These are phyloP conservation scores for Trachemys scripta DNA, from an alignment of 2,113 vertebrate species.

Conservation along the genomic window DNA sequence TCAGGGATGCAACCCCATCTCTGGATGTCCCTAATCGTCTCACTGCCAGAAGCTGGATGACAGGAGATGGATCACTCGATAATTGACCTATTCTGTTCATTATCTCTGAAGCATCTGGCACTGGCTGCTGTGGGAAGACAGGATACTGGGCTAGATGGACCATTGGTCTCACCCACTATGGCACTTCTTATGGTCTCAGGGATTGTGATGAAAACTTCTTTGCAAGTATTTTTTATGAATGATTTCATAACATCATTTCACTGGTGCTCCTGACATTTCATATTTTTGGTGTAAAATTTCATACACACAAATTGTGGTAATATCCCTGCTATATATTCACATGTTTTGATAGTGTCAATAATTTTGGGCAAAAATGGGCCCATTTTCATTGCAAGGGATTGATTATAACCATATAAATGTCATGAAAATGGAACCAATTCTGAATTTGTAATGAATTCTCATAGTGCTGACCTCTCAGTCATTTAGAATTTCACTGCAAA, in stretches of 20 bases:
- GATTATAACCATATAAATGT: not conserved
- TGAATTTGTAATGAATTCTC: not conserved
- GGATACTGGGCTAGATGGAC: not conserved
- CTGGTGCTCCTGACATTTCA: not conserved
- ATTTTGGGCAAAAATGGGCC: not conserved
- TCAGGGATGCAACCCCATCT: not conserved
- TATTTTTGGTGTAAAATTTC: not conserved
- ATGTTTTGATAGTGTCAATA: not conserved
- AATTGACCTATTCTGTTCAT: not conserved
- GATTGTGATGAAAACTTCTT: not conserved
- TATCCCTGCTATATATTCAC: not conserved
- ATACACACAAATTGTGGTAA: not conserved
- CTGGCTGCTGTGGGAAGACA: not conserved
- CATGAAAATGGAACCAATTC: not conserved
- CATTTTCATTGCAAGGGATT: not conserved
- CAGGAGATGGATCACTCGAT: not conserved
- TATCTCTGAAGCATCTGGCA: not conserved
- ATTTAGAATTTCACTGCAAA: not conserved
- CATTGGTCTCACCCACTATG: too few relatives aligned
- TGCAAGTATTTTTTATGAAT: not conserved
- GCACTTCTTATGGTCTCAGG: too few relatives aligned
- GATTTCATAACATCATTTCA: not conserved
- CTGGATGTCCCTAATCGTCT: not conserved
- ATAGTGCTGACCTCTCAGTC: not conserved
- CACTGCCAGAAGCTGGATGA: not conserved